These are phyloP conservation scores for Philhelius pedissequus DNA, from an alignment of 2,888 invertebrate genomes.

Conservation along the genomic window DNA sequence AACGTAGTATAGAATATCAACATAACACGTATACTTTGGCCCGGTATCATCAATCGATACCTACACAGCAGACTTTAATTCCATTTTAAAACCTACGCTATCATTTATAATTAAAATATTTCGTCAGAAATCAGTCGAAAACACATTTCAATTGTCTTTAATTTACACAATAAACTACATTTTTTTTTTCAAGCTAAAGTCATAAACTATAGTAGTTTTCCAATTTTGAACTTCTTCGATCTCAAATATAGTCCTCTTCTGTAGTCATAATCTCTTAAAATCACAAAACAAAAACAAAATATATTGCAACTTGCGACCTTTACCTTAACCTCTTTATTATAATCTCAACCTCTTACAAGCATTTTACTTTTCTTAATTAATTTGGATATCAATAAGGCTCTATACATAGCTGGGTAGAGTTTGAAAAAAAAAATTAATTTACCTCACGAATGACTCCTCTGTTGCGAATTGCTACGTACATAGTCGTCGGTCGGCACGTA, in stretches of 20 bases:
- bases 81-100: too few species aligned
- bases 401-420: neutral
- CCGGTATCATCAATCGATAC: too few species aligned
- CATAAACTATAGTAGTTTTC: neutral
- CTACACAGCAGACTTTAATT: too few species aligned
- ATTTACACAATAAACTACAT: too few species aligned
- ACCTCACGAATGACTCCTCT: constrained; percentile 58
- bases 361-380: constrained; percentile 59
- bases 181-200: neutral
- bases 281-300: neutral
- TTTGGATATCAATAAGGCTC: constrained; percentile 57
- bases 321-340: constrained; percentile 15
- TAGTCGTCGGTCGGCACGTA: constrained; percentile 61
- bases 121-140: too few species aligned
- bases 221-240: neutral
- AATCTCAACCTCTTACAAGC: constrained; percentile 34
- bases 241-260: neutral
- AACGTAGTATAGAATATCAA: too few species aligned
- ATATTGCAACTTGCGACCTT: neutral
- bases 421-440: neutral
- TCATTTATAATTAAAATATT: too few species aligned
- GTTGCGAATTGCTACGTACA: constrained; percentile 30
- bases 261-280: neutral
- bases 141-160: too few species aligned
- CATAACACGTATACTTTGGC: too few species aligned